A percentile compares a stretch with the other conserved stretches of the same genome.
These are phyloP conservation scores for Plestiodon gilberti DNA, from an alignment of 2,113 vertebrate species.

Conservation along the genomic window DNA sequence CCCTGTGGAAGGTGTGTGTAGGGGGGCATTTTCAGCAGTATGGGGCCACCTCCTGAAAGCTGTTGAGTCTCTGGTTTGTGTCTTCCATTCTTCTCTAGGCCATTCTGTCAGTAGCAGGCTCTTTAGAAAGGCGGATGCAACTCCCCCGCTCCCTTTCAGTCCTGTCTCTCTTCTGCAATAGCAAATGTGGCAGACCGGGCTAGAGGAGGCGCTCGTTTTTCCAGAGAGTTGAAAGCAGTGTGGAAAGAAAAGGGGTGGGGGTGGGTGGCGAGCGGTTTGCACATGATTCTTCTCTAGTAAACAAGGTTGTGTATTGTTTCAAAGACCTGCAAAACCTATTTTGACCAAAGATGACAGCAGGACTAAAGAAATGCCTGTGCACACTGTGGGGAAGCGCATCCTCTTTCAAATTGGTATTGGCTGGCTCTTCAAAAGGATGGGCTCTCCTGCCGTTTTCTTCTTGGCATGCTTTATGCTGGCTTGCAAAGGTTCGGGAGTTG, in stretches of 20 bases:
- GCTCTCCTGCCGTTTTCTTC: background rate
- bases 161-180: background rate
- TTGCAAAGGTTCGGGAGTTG: background rate
- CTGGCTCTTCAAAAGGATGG: background rate
- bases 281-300: too few relatives aligned
- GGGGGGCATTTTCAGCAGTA: too few relatives aligned
- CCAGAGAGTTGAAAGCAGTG: background rate
- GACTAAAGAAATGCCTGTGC: background rate
- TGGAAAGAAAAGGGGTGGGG: background rate
- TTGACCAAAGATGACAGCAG: background rate
- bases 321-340: background rate
- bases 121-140: background rate
- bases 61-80: background rate
- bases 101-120: background rate
- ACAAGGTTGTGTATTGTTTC: background rate
- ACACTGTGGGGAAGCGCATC: background rate
- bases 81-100: background rate
- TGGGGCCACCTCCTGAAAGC: too few relatives aligned
- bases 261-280: background rate
- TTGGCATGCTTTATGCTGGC: background rate
- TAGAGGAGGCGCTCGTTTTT: too few relatives aligned
- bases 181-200: too few relatives aligned
- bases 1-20: too few relatives aligned
- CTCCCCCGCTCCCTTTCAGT: background rate
- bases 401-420: background rate